A percentile compares a stretch with the other conserved stretches of the same genome.
These are phyloP conservation scores for Hemichromis elongatus DNA, from an alignment of 2,113 vertebrate species.

Conservation along the genomic window DNA sequence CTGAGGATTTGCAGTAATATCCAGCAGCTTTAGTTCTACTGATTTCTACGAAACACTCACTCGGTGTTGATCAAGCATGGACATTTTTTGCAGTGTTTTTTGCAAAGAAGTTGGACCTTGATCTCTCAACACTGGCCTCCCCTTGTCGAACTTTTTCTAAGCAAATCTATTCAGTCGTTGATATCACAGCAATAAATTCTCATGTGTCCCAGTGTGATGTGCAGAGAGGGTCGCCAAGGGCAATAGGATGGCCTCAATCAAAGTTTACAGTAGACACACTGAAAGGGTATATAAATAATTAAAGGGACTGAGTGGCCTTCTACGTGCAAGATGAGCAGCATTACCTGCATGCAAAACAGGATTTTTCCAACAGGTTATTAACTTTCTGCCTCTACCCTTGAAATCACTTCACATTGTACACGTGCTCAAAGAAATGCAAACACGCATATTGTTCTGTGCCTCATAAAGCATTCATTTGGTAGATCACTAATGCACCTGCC, in stretches of 20 bases:
- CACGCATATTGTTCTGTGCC: constrained; percentile 10
- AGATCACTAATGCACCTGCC: constrained; percentile 30
- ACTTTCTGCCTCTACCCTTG: neutral
- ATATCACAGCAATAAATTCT: neutral
- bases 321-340: neutral
- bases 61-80: neutral
- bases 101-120: constrained; percentile 60
- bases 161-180: neutral
- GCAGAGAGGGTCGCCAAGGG: neutral
- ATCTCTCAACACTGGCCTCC: constrained; percentile 10
- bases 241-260: neutral
- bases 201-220: neutral
- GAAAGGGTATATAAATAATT: neutral
- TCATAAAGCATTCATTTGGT: neutral
- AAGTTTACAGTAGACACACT: constrained; percentile 2
- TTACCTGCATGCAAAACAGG: neutral
- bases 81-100: neutral
- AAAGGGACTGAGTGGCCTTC: neutral
- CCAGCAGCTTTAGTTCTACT: neutral
- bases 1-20: fast-evolving
- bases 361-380: neutral
- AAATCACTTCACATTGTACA: neutral
- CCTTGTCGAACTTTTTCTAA: neutral
- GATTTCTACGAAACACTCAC: neutral
- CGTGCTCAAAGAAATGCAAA: constrained; percentile 18